These are phyloP conservation scores for Salvelinus sp. DNA, from an alignment of 2,113 vertebrate species.

Conservation along the genomic window DNA sequence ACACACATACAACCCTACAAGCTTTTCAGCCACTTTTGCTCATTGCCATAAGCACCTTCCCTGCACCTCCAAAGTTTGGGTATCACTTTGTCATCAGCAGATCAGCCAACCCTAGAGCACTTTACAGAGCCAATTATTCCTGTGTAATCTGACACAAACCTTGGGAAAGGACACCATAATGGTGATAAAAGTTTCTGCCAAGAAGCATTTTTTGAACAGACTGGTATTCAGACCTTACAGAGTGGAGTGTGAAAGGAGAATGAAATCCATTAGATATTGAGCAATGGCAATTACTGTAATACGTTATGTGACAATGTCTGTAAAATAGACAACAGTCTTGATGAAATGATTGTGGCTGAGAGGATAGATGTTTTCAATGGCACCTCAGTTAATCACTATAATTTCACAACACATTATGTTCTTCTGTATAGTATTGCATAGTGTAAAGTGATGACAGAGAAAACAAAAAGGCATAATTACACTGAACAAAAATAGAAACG, in stretches of 20 bases:
- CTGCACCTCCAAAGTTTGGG: constrained; percentile 15
- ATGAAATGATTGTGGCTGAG: constrained; percentile 29
- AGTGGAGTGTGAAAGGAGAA: constrained; percentile 27
- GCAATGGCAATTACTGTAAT: neutral
- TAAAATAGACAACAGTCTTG: constrained; percentile 29
- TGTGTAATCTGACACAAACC: constrained; percentile 47
- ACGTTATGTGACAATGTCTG: neutral
- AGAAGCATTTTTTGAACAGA: constrained; percentile 25
- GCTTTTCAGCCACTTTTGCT: neutral
- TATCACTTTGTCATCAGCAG: constrained; percentile 28
- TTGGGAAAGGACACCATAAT: constrained; percentile 42
- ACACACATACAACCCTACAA: neutral
- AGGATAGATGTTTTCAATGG: neutral
- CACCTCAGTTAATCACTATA: constrained; percentile 31
- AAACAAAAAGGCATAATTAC: too few relatives aligned
- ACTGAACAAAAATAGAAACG: too few relatives aligned
- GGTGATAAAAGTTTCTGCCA: constrained; percentile 35
- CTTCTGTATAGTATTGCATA: neutral
- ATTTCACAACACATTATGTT: constrained; percentile 22
- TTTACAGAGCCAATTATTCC: constrained; percentile 43
- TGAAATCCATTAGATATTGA: constrained; percentile 33
- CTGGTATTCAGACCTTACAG: neutral
- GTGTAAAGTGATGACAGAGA: too few relatives aligned
- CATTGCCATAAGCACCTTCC: constrained; percentile 9
- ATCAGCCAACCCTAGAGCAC: constrained; percentile 38